Base-by-base conservation (phyloP, 2,888 invertebrate genomes). In the Zonitis immaculata region DNA sequence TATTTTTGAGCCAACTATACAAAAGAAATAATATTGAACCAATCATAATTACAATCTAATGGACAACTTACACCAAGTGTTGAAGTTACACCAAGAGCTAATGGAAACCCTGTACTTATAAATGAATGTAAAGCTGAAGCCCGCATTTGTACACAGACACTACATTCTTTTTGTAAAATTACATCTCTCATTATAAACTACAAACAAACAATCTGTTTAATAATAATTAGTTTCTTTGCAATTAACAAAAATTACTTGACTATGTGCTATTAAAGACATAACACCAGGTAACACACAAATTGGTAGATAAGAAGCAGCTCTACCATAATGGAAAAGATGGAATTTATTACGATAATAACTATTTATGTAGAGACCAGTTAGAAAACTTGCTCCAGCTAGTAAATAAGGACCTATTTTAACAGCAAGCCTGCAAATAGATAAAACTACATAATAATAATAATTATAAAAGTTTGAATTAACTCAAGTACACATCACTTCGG, bases 71-170 rank as follows among this genome's bases (percentile, higher is more conserved):
- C 74, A 1, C 82, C 51, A 6, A 88, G 85, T 2, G 81, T 80
- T 42, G 87, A 62, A 1, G 3, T 16, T 9, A 35, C 16, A 9
- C 35, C 35, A 35, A 35, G 35, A 4, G 85, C 30, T 60, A 82
- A 67, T 0, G 90, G 88, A 68, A 87, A 84, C 3, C 78, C 61
- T 1, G 80, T 65, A 0, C 85, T 85, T 5, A 80, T 53, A 0
- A 66, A 61, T 0, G 77, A 62, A 72, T 88, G 87, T 18, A 84
- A 61, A 0, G 75, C 71, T 2, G 80, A 77, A 22, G 87, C 80
- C 55, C 78, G 79, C 0, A 84, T 57, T 75, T 89, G 84, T 20
- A 82, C 65, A 67, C 90, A 90, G 5, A 86, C 65, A 0, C 86
- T 82, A 64, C 90, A 90, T 44, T 77, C 73, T 27, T 77, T 80